Evolutionary conservation across 2,888 invertebrate species (phyloP), one percentile per base, ranked within the genome.

Genomic region (Erynnis tages): DNA sequence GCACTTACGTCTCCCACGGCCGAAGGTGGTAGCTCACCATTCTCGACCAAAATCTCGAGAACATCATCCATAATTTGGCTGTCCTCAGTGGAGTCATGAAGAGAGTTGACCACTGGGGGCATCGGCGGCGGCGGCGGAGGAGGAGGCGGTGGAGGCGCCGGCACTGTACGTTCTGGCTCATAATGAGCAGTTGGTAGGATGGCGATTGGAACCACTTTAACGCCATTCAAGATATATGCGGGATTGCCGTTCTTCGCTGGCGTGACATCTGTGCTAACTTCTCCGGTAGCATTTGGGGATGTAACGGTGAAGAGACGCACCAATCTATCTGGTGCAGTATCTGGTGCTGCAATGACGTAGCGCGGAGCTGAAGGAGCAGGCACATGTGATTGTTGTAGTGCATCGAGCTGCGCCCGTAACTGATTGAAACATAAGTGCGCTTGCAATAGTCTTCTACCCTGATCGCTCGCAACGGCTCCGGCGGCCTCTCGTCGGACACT

Each of bases 21-120:
- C 65, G 96, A 96, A 5, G 97, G 94, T 0, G 97, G 96, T 53
- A 98, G 80, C 72, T 98, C 98, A 7, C 98, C 98, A 75, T 96
- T 97, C 71, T 97, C 95, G 35, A 98, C 97, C 8, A 98, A 91
- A 62, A 98, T 97, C 74, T 98, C 97, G 48, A 98, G 86, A 0
- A 98, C 97, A 79, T 98, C 98, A 71, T 97, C 96, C 68, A 97
- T 95, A 48, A 94, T 94, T 75, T 96, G 95, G 68, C 95, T 95
- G 71, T 86, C 69, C 66, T 90, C 80, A 61, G 71, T 68, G 27
- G 63, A 69, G 48, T 83, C 79, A 49, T 70, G 81, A 1, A 76
- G 57, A 1, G 73, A 62, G 3, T 73, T 55, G 1, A 65, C 37
- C 0, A 65, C 59, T 0, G 67, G 52, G 0, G 65, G 57, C 30